These are phyloP conservation scores for Nomia melanderi DNA, from an alignment of 1,140 invertebrate genomes.

Conservation along the genomic window DNA sequence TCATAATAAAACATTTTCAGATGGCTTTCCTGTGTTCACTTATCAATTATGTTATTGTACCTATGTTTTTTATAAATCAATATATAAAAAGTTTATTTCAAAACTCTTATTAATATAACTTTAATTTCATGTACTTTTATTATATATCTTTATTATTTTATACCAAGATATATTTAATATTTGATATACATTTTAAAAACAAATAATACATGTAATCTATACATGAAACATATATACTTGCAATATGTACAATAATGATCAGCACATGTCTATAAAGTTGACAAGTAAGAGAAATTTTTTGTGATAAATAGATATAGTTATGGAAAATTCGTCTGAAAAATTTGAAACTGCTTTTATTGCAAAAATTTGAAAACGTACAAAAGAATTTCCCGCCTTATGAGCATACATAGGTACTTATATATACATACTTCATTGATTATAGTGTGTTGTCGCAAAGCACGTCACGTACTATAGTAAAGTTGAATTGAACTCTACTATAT, in stretches of 20 bases:
- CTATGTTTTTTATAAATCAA: slow-evolving; percentile 10
- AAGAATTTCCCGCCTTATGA: slow-evolving; percentile 8
- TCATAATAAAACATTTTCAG: slow-evolving; percentile 69
- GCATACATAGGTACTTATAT: not conserved
- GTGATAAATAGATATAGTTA: not conserved
- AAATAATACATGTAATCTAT: not conserved
- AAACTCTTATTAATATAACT: not conserved
- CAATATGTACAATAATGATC: slow-evolving; percentile 1
- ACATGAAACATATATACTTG: slow-evolving; percentile 17
- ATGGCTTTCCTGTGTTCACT: slow-evolving; percentile 50
- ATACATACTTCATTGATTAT: not conserved
- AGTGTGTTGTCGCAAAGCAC: not conserved
- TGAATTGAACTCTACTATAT: slow-evolving; percentile 11
- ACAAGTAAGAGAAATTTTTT: not conserved
- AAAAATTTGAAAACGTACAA: not conserved
- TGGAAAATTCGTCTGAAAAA: not conserved
- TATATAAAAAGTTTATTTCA: slow-evolving; percentile 6
- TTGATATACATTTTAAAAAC: slow-evolving; percentile 5
- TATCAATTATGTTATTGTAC: slow-evolving; percentile 9
- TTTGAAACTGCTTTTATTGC: not conserved
- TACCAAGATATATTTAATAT: not conserved
- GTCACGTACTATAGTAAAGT: not conserved
- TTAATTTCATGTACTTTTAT: not conserved
- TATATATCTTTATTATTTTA: not conserved
- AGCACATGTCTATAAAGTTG: not conserved